These are phyloP conservation scores for Protodeltote pygarga DNA, from an alignment of 2,888 invertebrate species.

Conservation along the genomic window DNA sequence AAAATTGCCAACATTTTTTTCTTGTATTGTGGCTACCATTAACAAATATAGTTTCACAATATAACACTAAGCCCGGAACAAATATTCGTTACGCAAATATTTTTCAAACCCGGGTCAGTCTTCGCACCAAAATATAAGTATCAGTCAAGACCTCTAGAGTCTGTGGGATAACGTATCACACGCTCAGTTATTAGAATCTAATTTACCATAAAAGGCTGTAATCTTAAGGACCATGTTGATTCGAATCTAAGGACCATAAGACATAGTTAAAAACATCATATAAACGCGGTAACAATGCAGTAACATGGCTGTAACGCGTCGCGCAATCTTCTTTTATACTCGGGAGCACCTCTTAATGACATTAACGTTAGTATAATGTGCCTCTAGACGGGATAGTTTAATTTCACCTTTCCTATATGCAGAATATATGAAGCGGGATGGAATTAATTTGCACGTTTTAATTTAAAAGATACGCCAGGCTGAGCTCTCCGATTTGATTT, in stretches of 20 bases:
- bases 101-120: too few relatives aligned
- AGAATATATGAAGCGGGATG: not conserved
- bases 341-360: conserved; percentile 25
- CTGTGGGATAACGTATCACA: too few relatives aligned
- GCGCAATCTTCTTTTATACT: conserved; percentile 48
- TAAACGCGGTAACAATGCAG: conserved; percentile 21
- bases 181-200: conserved; percentile 2
- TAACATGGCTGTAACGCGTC: conserved; percentile 30
- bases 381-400: conserved; percentile 37
- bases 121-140: too few relatives aligned
- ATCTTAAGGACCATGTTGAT: conserved; percentile 17
- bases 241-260: conserved; percentile 24
- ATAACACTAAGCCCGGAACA: too few relatives aligned
- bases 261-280: conserved; percentile 27
- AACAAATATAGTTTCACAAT: too few relatives aligned
- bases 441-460: not conserved
- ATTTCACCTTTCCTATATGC: conserved; percentile 17
- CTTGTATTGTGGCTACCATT: too few relatives aligned
- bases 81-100: too few relatives aligned
- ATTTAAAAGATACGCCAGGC: too few relatives aligned
- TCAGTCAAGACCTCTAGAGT: too few relatives aligned
- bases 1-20: too few relatives aligned
- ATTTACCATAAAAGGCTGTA: conserved; percentile 20
- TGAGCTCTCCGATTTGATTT: too few relatives aligned
- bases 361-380: conserved; percentile 34